Percentiles rank a stretch among this genome's conserved stretches.
Conservation (phyloP, 2,888 invertebrate species). For the Harpagoxenus sublaevis region DNA sequence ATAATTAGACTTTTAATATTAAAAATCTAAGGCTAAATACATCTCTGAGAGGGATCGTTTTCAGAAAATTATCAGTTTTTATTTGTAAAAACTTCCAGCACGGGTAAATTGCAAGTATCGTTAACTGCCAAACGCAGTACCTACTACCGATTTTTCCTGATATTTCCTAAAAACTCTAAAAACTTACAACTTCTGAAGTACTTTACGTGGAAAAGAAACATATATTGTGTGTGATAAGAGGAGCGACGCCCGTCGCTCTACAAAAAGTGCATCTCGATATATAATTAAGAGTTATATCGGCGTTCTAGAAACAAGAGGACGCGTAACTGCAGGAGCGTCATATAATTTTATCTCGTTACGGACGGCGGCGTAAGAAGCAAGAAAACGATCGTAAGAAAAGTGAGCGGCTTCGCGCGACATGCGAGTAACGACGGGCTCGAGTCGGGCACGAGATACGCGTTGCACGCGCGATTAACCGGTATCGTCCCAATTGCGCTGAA, state of each 20-base stretch:
- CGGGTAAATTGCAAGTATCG: background rate
- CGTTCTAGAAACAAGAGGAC: background rate
- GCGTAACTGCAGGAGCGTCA: slow-evolving; percentile 9
- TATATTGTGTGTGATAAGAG: background rate
- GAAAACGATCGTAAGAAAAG: slow-evolving; percentile 26
- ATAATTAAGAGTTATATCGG: slow-evolving; percentile 4
- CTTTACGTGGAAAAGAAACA: background rate
- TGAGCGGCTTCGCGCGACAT: slow-evolving; percentile 2
- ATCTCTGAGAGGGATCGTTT: background rate
- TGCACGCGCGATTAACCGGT: slow-evolving; percentile 37
- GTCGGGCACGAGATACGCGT: background rate
- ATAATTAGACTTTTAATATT: background rate
- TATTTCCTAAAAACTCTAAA: background rate
- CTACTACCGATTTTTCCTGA: background rate
- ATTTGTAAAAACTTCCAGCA: background rate
- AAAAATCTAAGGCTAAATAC: background rate
- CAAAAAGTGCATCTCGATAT: background rate
- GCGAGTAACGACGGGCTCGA: background rate
- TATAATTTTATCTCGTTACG: slow-evolving; percentile 37
- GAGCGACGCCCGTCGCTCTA: background rate
- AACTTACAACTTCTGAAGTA: background rate
- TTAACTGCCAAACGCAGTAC: background rate
- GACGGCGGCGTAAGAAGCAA: slow-evolving; percentile 13
- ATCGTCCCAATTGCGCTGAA: slow-evolving; percentile 39
- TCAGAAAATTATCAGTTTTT: background rate